Evolutionary conservation across 53 echinoderm and acorn worm species (phyloP).

Genomic region (Holothuria scabra): DNA sequence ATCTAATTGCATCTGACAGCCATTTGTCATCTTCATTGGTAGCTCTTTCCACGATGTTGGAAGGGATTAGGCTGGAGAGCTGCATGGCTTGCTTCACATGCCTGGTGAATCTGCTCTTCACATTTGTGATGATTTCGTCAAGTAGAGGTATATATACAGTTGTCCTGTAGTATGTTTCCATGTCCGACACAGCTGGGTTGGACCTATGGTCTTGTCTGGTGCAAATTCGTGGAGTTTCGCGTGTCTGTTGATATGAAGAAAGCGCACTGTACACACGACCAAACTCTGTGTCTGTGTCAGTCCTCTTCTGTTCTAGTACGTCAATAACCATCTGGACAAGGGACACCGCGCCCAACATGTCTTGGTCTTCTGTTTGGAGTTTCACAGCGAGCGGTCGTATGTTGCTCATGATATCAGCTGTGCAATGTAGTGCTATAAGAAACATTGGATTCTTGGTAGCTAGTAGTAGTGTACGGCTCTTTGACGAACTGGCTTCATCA

Average conservation of each 20-base stretch:
- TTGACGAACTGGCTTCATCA: neutral
- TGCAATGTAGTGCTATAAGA: conserved; percentile 2
- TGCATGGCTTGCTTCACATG: conserved; percentile 31
- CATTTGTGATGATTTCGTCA: conserved; percentile 15
- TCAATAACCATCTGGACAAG: neutral
- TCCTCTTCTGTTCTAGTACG: neutral
- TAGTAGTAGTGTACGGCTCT: neutral
- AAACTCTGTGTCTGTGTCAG: neutral
- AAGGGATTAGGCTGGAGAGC: conserved; percentile 17
- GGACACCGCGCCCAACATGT: conserved; percentile 1
- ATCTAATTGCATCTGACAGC: conserved; percentile 26
- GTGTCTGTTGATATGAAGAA: neutral
- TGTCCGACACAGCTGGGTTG: conserved; percentile 25
- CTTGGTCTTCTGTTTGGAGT: neutral
- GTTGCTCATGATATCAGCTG: no score
- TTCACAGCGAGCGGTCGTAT: conserved; percentile 24
- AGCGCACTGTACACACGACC: conserved; percentile 15
- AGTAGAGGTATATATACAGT: conserved; percentile 28
- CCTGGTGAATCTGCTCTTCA: conserved; percentile 26
- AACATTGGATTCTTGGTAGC: conserved; percentile 13
- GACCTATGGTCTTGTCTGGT: conserved; percentile 19
- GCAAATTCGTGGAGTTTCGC: conserved; percentile 25
- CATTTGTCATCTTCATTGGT: no score
- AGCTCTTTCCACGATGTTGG: conserved; percentile 23
- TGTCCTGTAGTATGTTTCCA: neutral